Evolutionary conservation across 2,888 invertebrate species (phyloP).

Genomic region (Tethea ocularis): DNA sequence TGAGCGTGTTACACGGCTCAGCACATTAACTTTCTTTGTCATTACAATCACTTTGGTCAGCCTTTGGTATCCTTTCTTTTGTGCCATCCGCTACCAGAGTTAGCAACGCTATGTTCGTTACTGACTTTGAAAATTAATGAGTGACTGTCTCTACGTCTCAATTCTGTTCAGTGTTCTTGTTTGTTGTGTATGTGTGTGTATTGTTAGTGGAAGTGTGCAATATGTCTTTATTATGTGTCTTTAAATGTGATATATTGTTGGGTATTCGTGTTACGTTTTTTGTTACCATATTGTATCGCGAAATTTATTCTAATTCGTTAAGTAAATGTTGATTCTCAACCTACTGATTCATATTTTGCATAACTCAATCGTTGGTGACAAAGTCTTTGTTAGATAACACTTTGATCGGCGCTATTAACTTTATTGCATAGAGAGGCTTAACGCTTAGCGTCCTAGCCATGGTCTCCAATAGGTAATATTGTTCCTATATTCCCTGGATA

Average conservation of each 20-base stretch:
- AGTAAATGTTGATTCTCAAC: too few relatives aligned
- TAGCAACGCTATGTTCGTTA: slow-evolving; percentile 52
- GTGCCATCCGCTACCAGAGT: slow-evolving; percentile 49
- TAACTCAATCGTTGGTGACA: too few relatives aligned
- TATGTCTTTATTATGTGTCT: neutral
- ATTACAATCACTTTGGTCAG: slow-evolving; percentile 53
- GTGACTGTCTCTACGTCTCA: slow-evolving; percentile 65
- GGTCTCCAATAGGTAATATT: too few relatives aligned
- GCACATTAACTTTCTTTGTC: slow-evolving; percentile 45
- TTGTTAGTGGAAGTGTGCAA: neutral
- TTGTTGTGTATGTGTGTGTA: slow-evolving; percentile 37
- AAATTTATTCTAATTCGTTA: neutral
- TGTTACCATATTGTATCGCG: neutral
- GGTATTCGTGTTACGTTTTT: neutral
- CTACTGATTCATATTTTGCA: too few relatives aligned
- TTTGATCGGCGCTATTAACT: too few relatives aligned
- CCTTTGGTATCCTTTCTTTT: slow-evolving; percentile 41
- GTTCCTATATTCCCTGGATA: too few relatives aligned
- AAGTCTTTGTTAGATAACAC: too few relatives aligned
- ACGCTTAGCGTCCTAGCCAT: too few relatives aligned
- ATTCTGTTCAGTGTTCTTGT: slow-evolving; percentile 45
- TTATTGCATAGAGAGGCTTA: too few relatives aligned
- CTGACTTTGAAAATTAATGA: slow-evolving; percentile 78
- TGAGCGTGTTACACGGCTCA: slow-evolving; percentile 69
- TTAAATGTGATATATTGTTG: neutral